A percentile compares a stretch with the other conserved stretches of the same genome.
These are phyloP conservation scores for Dipodomys merriami DNA, from an alignment of 2,113 vertebrate genomes.

Conservation along the genomic window DNA sequence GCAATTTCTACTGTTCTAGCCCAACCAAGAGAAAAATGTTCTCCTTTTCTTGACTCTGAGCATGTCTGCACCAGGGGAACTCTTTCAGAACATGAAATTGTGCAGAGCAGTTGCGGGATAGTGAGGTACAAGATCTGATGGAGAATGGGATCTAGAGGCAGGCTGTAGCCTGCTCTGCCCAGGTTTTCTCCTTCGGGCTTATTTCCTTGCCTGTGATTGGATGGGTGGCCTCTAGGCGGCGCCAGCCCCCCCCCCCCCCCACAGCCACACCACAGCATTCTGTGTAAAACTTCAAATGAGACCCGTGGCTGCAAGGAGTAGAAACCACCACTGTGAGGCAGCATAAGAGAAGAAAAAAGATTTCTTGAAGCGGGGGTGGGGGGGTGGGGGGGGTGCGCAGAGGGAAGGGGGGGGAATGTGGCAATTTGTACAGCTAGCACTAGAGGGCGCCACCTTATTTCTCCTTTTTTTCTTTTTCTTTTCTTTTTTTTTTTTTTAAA, in stretches of 20 bases:
- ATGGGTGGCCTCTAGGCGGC: not conserved
- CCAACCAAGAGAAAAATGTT: not conserved
- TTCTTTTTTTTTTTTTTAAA: too few species aligned
- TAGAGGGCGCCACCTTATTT: not conserved
- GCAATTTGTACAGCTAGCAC: not conserved
- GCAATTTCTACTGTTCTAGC: not conserved
- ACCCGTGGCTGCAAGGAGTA: not conserved
- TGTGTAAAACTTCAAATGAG: not conserved
- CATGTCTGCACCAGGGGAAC: not conserved
- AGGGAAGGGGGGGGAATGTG: not conserved
- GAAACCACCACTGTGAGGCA: conserved; percentile 32
- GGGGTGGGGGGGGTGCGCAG: not conserved
- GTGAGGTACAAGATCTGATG: too few species aligned
- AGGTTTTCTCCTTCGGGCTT: not conserved
- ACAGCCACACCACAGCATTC: accelerated
- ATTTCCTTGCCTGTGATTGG: not conserved
- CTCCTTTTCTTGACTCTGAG: not conserved
- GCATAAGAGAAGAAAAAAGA: conserved; percentile 22
- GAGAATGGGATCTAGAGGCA: not conserved
- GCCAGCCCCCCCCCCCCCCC: not conserved
- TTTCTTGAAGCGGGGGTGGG: not conserved
- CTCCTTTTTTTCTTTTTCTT: not conserved
- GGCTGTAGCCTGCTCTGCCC: not conserved
- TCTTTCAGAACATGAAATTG: not conserved
- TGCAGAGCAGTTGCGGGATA: too few species aligned